A percentile compares a stretch with the other conserved stretches of the same genome.
These are phyloP conservation scores for Nephrotoma guestfalica DNA, from an alignment of 2,888 invertebrate genomes.

Conservation along the genomic window DNA sequence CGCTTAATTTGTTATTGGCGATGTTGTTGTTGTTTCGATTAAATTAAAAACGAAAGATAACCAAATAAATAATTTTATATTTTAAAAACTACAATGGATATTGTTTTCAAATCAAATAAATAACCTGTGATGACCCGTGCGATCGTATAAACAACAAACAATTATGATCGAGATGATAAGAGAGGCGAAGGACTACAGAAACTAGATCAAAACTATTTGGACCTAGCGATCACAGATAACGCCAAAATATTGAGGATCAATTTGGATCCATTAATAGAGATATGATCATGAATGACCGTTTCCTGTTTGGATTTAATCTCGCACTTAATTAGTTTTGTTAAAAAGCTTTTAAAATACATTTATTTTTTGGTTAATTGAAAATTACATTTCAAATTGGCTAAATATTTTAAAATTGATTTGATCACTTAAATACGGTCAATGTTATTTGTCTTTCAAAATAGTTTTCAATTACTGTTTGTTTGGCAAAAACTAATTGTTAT, in stretches of 20 bases:
- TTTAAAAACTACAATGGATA: neutral
- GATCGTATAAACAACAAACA: neutral
- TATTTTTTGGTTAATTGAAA: neutral
- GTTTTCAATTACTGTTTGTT: neutral
- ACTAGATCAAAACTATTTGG: neutral
- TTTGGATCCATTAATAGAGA: neutral
- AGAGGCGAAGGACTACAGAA: neutral
- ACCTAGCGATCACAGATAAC: neutral
- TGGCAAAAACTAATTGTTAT: neutral
- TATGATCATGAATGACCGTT: neutral
- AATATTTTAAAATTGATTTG: neutral
- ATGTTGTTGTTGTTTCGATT: neutral
- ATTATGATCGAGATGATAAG: neutral
- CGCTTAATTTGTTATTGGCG: neutral
- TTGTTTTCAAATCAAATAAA: neutral
- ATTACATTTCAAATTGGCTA: neutral
- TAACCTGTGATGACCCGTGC: neutral
- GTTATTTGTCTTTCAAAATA: neutral
- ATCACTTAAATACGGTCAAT: neutral
- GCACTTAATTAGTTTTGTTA: neutral
- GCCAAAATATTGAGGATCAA: neutral
- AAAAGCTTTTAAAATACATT: neutral
- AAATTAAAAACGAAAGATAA: neutral
- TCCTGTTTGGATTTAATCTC: neutral
- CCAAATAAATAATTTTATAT: neutral